phyloP scores from a whole-genome alignment of 2,113 vertebrate species.

The Macrotus californicus region DNA sequence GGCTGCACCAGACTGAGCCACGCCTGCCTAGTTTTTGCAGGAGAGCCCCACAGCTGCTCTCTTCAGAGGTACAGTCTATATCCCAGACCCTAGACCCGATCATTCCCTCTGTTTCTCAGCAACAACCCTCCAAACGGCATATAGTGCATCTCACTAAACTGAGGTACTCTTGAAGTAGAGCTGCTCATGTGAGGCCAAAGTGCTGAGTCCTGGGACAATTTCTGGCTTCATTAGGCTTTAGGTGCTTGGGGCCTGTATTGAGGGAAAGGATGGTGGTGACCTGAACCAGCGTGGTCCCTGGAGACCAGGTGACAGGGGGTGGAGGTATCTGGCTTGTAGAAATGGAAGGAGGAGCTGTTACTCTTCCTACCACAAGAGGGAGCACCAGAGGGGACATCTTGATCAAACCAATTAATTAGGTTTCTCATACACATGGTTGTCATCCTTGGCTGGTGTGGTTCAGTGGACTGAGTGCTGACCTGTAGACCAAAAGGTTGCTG shows the following conservation, averaged over 20 bases:
- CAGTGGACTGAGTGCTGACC: too few relatives aligned
- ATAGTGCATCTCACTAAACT: not conserved
- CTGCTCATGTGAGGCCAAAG: not conserved
- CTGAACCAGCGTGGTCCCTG: not conserved
- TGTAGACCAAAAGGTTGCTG: too few relatives aligned
- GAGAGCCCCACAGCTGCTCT: not conserved
- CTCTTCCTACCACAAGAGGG: constrained; percentile 23
- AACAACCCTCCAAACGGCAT: not conserved
- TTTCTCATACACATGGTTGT: too few relatives aligned
- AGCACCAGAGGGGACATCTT: not conserved
- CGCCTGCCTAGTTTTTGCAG: not conserved
- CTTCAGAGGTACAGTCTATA: not conserved
- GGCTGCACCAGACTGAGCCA: not conserved
- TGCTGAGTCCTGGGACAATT: not conserved
- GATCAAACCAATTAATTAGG: not conserved
- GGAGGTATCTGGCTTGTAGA: not conserved
- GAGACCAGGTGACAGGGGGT: not conserved
- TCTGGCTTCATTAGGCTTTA: not conserved
- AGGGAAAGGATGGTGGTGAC: not conserved
- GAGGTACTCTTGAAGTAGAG: not conserved
- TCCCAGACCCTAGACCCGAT: not conserved
- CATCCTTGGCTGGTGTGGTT: too few relatives aligned
- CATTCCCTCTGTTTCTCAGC: not conserved
- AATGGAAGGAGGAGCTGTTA: not conserved
- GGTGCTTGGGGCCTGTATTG: not conserved